These are phyloP conservation scores for Miichthys miiuy DNA, from an alignment of 2,797 vertebrate genomes.

Conservation along the genomic window DNA sequence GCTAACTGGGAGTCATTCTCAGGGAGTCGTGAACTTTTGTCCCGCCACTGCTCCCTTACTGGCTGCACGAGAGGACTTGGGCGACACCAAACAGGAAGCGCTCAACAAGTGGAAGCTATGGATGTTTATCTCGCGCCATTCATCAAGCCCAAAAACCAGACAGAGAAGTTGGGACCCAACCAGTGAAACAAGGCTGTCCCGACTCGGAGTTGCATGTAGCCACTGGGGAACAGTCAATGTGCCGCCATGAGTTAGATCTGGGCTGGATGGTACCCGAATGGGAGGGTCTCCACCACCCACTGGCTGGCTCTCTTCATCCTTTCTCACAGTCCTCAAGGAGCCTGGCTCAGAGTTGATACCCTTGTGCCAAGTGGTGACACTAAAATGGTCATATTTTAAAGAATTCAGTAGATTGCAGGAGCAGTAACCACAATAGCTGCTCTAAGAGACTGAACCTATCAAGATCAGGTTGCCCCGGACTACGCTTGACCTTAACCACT, in stretches of 20 bases:
- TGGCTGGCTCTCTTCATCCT: slow-evolving; percentile 54
- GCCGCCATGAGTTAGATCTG: slow-evolving; percentile 56
- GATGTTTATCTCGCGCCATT: slow-evolving; percentile 84
- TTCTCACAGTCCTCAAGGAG: slow-evolving; percentile 71
- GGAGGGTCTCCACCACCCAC: slow-evolving; percentile 58
- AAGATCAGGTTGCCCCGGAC: slow-evolving; percentile 51
- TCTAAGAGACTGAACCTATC: slow-evolving; percentile 46
- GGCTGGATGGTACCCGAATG: slow-evolving; percentile 47
- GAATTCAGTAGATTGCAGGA: slow-evolving; percentile 36
- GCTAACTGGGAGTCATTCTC: slow-evolving; percentile 79
- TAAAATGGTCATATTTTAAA: slow-evolving; percentile 45
- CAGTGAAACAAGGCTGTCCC: slow-evolving; percentile 48
- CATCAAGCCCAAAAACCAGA: slow-evolving; percentile 73
- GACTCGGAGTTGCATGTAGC: slow-evolving; percentile 25
- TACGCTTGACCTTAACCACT: slow-evolving; percentile 53
- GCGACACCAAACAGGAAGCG: slow-evolving; percentile 88
- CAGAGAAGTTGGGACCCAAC: slow-evolving; percentile 49
- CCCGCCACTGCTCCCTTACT: slow-evolving; percentile 77
- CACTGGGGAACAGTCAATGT: slow-evolving; percentile 28
- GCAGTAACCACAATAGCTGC: slow-evolving; percentile 43
- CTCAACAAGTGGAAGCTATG: slow-evolving; percentile 83
- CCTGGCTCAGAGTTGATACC: slow-evolving; percentile 43
- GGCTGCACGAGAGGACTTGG: slow-evolving; percentile 79
- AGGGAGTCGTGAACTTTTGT: slow-evolving; percentile 86
- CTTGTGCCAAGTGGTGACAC: slow-evolving; percentile 59